Base-by-base conservation (phyloP, 1,140 invertebrate genomes). In the Galleria mellonella region DNA sequence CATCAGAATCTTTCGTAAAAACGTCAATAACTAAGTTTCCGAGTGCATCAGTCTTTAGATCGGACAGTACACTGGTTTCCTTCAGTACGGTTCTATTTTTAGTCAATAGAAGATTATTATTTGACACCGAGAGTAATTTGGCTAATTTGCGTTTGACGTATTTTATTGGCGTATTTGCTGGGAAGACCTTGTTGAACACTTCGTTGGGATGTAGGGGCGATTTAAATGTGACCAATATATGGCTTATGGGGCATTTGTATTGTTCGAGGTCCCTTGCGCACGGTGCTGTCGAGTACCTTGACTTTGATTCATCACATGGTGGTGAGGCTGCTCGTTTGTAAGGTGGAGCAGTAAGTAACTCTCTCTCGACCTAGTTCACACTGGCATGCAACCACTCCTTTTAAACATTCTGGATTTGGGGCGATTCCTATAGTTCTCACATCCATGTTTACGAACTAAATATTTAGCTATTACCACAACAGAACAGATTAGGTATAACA, bases 361-460 rank as follows among this genome's bases (percentile, higher is more conserved):
- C n/a, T 85, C 37, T 85, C 76, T 49, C 76, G 69, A 38, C 76
- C 78, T 43, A 84, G 44, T 53, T 83, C 76, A 47, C 81, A 84
- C 42, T 84, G 81, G 50, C 78, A 81, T 23, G 62, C 61, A 28
- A 70, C 49, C 27, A 61, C 69, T 38, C 45, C 70, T 41, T 58
- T 77, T 27, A 62, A 9, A 52, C 67, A 67, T 6, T 66, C 61
- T n/a, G 55, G 32, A 32, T 62, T 62, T 45, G 70, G 67, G 10
- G 61, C 47, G 43, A 76, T 78, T 17, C 63, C 60, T 54, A 74
- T 48, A 9, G 59, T 68, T 41, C 40, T 41, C 2, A 23, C 23
- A 32, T 70, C 56, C 69, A 73, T 72, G 35, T 37, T 55, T 23
- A 23, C 17, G 6, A 2, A 23, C 17, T 23, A 23, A 23, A 23